Percentiles rank a stretch among this genome's conserved stretches.
These are phyloP conservation scores for Trachymyrmex cornetzi DNA, from an alignment of 1,140 invertebrate species.

Conservation along the genomic window DNA sequence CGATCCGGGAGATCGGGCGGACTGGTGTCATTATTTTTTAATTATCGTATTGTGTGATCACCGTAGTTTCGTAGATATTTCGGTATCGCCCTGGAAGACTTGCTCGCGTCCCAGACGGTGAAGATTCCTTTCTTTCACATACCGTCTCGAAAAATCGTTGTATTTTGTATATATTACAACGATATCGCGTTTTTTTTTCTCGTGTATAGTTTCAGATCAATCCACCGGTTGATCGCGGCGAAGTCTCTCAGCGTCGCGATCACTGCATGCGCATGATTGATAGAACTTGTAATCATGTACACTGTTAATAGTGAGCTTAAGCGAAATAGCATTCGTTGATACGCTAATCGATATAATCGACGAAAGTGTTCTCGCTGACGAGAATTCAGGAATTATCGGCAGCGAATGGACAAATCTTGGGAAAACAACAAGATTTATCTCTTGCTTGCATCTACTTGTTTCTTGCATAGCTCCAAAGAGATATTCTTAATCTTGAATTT, in stretches of 20 bases:
- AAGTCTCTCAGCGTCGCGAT: constrained; percentile 76
- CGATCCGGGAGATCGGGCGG: constrained; percentile 40
- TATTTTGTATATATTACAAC: not conserved
- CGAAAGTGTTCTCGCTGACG: constrained; percentile 31
- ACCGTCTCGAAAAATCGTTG: not conserved
- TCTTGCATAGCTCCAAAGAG: not conserved
- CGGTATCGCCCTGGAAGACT: constrained; percentile 14
- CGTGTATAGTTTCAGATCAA: not conserved
- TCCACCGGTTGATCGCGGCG: constrained; percentile 65
- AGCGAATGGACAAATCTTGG: not conserved
- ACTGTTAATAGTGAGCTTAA: constrained; percentile 88
- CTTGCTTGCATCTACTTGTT: not conserved
- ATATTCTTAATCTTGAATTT: not conserved
- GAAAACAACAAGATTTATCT: not conserved
- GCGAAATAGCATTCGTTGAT: constrained; percentile 83
- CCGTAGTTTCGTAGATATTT: constrained; percentile 33
- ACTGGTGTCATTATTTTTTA: constrained; percentile 36
- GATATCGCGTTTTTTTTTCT: not conserved
- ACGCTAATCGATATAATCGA: constrained; percentile 73
- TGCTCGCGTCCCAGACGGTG: not conserved
- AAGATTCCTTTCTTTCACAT: not conserved
- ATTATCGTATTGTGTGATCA: constrained; percentile 56
- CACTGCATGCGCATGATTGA: constrained; percentile 83
- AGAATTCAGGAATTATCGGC: not conserved
- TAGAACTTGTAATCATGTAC: constrained; percentile 80